Base-by-base conservation (phyloP, 2,797 vertebrate species). In the Eptatretus atami region DNA sequence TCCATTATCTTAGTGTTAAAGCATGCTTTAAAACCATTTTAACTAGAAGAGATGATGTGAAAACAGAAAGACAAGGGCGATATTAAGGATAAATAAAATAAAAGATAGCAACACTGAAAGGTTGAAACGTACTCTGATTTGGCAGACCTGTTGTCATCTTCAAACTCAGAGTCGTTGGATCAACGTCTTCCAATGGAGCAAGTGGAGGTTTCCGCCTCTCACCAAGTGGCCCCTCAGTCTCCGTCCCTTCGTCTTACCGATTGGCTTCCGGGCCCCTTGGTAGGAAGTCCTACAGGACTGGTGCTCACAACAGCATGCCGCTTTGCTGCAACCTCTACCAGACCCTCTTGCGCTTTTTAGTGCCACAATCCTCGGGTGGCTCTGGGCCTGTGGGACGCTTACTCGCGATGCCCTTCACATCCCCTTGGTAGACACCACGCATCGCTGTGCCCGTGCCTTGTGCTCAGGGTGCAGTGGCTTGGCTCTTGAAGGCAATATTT, bases 401-500 rank as follows among this genome's bases (percentile, higher is more conserved):
- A 71, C 81, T 82, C 13, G 82, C 78, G 57, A n/a, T 11, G 64
- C 80, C 77, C 77, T 87, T 93, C 12, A 77, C 61, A 6, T 88
- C 86, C 8, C 1, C 66, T 52, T 1, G 72, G 68, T 61, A 61
- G 57, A n/a, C 57, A 11, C 86, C 86, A 71, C 95, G 93, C 1
- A 87, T 86, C 65, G 88, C 93, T 73, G 79, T 78, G 68, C 82
- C 81, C 69, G 94, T 75, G 84, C 77, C 75, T 93, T 95, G 70
- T 82, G 75, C 72, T 95, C 90, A 77, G 92, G 94, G 71, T 87
- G 73, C 3, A 86, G 81, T 73, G 85, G 78, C 72, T 95, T 98
- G 67, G 88, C 75, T 98, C 74, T 98, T 98, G 73, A 94, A 94
- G 14, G 87, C 86, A 1, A 83, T 86, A 76, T 94, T 98, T 66